phyloP scores from a whole-genome alignment of 2,888 invertebrate genomes.

The Orchesella flavescens region DNA sequence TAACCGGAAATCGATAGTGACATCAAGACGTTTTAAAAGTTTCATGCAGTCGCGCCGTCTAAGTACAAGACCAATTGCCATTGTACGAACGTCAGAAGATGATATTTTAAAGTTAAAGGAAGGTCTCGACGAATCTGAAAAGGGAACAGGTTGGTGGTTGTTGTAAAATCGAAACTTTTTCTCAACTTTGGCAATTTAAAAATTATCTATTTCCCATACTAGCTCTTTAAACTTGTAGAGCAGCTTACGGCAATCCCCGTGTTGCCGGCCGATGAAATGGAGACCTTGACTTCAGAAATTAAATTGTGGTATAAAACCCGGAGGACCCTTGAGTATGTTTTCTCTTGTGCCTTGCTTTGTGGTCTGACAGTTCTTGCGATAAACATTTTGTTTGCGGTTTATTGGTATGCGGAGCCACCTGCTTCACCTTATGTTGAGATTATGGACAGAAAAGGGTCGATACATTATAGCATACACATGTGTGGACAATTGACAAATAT shows the following conservation, averaged over 20 bases:
- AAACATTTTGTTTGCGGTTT: neutral
- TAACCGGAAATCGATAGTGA: neutral
- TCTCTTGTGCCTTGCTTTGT: neutral
- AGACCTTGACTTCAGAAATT: conserved; percentile 29
- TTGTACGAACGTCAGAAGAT: conserved; percentile 20
- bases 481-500: conserved; percentile 1
- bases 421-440: neutral
- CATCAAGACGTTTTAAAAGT: neutral
- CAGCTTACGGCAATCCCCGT: conserved; percentile 33
- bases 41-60: neutral
- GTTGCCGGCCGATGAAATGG: conserved; percentile 46
- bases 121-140: neutral
- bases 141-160: neutral
- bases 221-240: conserved; percentile 5
- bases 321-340: neutral
- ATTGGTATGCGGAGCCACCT: neutral
- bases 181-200: no score
- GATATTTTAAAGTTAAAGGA: conserved; percentile 37
- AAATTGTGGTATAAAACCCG: conserved; percentile 33
- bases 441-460: neutral
- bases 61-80: conserved; percentile 31
- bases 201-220: no score
- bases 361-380: neutral
- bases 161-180: neutral
- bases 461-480: conserved; percentile 12